Base-by-base conservation (phyloP, 1,140 invertebrate species). In the Eciton burchellii region DNA sequence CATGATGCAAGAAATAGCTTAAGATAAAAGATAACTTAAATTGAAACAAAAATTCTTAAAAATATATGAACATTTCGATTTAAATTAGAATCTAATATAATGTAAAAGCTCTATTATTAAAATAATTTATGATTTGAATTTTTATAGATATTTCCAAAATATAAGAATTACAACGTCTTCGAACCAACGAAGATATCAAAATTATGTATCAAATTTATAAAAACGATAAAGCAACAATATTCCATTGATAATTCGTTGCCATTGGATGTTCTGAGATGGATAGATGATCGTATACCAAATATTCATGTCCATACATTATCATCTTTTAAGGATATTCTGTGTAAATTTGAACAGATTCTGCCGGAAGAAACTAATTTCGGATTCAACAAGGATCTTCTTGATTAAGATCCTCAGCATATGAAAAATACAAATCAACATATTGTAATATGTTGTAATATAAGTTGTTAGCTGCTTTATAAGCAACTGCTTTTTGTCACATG, bases 111-210 rank as follows among this genome's bases (percentile, higher is more conserved):
- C 35, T 21, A 4, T 56, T 0, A 60, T 59, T 70, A 57, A 43
- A n/a, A 68, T 74, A 35, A 35, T 35, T 35, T 72, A n/a, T 43
- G 11, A 68, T 35, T 19, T 14, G 12, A 68, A 21, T 43, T 16
- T 82, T 87, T 60, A 76, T 59, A 94, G 94, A 91, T 92, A 4
- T 93, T 93, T 52, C 91, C 92, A 59, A 92, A 91, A 24, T 92
- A 90, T 43, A 91, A 81, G 21, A 93, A 92, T 83, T 91, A 91
- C 35, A 91, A 92, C 45, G 85, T 74, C 1, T 92, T 90, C 24
- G 92, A 93, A 45, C 90, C 91, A 1, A 49, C 92, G 8, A 66
- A 77, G 14, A 90, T 92, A 81, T 88, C 89, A 11, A 70, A 74
- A 35, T 54, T 86, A 14, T 93, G 91, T 43, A 54, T 68, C 1